A percentile compares a stretch with the other conserved stretches of the same genome.
Evolutionary conservation across 2,888 invertebrate species (phyloP).

Genomic region (Tenthredo mesomela): DNA sequence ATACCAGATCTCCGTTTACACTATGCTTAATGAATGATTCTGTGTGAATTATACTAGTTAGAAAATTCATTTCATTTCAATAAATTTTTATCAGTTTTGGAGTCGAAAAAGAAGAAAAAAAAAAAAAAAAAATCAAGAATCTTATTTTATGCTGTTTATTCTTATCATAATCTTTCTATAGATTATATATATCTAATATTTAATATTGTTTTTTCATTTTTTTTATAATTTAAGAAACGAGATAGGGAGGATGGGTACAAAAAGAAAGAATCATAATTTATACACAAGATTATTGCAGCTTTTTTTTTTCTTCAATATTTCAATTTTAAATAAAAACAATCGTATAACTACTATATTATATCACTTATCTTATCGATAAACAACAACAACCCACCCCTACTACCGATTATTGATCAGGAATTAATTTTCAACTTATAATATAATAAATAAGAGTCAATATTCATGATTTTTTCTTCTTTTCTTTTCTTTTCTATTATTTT

Average conservation of each 20-base stretch:
- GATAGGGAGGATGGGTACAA: background rate
- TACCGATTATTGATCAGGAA: slow-evolving; percentile 12
- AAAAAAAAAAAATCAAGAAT: background rate
- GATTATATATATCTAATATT: no score
- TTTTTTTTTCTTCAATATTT: background rate
- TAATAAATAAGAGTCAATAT: slow-evolving; percentile 42
- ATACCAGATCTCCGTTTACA: background rate
- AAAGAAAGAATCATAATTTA: background rate
- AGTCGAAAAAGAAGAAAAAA: background rate
- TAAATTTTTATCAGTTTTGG: background rate
- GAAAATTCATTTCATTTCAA: background rate
- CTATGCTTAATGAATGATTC: background rate
- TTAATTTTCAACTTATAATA: slow-evolving; percentile 57
- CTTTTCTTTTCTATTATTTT: background rate
- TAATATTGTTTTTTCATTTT: no score
- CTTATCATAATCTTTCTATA: no score
- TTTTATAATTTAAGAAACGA: background rate
- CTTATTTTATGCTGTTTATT: background rate
- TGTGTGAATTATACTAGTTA: background rate
- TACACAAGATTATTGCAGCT: background rate
- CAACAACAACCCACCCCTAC: background rate
- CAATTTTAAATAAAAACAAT: slow-evolving; percentile 24
- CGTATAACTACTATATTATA: background rate
- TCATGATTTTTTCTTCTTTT: slow-evolving; percentile 13
- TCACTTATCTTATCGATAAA: slow-evolving; percentile 8